Evolutionary conservation across 2,113 vertebrate species (phyloP).

Genomic region (Heloderma charlesbogerti): DNA sequence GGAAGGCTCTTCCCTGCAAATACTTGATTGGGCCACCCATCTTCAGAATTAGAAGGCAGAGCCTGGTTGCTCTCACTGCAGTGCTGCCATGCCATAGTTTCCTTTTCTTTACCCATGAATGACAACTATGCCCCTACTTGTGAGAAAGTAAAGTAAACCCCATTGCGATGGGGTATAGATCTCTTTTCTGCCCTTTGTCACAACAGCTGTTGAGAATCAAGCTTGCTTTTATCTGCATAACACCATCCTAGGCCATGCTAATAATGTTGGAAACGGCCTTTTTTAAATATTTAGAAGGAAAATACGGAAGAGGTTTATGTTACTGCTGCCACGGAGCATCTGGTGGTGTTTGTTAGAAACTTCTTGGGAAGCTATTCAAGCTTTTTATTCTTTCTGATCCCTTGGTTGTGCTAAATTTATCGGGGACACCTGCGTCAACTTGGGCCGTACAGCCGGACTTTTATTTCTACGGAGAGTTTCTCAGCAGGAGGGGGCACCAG

Average conservation of each 20-base stretch:
- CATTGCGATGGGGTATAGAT: too few species aligned
- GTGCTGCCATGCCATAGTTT: not conserved
- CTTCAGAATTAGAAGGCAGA: not conserved
- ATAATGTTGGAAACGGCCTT: not conserved
- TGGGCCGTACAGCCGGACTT: not conserved
- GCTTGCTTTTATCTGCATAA: too few species aligned
- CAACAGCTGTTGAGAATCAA: not conserved
- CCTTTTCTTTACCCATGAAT: not conserved
- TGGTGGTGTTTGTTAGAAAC: not conserved
- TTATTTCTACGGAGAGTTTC: not conserved
- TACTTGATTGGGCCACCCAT: not conserved
- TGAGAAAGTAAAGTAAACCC: not conserved
- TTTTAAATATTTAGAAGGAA: too few species aligned
- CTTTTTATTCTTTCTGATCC: not conserved
- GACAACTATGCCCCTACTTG: not conserved
- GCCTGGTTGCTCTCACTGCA: not conserved
- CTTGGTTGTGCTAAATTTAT: conserved; percentile 22
- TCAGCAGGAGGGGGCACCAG: not conserved
- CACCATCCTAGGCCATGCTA: not conserved
- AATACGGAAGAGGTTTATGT: not conserved
- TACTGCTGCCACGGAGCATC: not conserved
- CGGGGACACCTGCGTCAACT: accelerated
- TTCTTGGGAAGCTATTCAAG: conserved; percentile 41
- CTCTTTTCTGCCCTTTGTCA: not conserved
- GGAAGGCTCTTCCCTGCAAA: too few species aligned